phyloP scores from a whole-genome alignment of 2,113 vertebrate genomes.

The Elachura formosa region DNA sequence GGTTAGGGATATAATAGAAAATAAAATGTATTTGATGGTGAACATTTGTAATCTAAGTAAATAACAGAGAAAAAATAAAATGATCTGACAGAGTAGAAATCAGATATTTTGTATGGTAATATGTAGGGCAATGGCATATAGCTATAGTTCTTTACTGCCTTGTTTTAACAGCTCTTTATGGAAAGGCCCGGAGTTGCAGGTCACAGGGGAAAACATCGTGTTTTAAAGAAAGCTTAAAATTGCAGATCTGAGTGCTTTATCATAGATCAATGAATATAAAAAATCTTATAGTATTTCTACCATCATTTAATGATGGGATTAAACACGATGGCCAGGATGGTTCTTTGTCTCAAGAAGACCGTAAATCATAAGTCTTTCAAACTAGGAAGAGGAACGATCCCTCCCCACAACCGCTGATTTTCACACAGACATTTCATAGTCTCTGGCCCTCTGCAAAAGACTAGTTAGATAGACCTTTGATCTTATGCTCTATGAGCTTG shows the following conservation, averaged over 20 bases:
- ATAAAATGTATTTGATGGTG: background rate
- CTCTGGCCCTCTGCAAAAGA: background rate
- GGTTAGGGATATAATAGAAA: background rate
- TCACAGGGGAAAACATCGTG: background rate
- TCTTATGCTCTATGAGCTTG: background rate
- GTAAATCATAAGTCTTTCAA: background rate
- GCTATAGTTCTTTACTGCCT: background rate
- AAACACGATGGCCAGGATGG: background rate
- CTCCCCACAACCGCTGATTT: background rate
- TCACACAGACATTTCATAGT: background rate
- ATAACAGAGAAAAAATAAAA: background rate
- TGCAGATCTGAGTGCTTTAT: background rate
- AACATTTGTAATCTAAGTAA: background rate
- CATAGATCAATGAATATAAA: background rate
- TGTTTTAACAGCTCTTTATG: background rate
- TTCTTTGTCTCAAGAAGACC: background rate
- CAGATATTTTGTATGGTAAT: background rate
- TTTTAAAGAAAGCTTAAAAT: background rate
- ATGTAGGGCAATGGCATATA: background rate
- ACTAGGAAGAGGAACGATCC: background rate
- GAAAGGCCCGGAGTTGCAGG: background rate
- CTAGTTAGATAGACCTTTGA: background rate
- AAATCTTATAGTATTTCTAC: background rate
- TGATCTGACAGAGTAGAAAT: background rate
- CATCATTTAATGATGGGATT: background rate